phyloP scores from a whole-genome alignment of 2,113 vertebrate genomes.

The Macrotus californicus region DNA sequence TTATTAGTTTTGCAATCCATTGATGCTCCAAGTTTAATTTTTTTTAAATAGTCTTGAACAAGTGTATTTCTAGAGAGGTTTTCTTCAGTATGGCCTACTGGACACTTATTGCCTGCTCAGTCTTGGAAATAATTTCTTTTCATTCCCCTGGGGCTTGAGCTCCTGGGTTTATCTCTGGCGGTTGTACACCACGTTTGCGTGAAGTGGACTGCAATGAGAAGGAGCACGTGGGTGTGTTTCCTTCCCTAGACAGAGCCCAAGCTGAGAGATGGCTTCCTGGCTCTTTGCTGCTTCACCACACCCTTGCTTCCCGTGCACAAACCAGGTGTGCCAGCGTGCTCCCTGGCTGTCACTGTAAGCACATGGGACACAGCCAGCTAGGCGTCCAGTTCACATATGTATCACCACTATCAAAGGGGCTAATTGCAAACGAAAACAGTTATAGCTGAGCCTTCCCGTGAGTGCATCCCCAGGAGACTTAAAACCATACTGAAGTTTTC shows the following conservation, averaged over 20 bases:
- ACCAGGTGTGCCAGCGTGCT: rapidly evolving
- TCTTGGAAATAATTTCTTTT: not conserved
- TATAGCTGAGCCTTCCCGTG: not conserved
- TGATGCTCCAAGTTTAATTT: not conserved
- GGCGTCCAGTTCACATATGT: not conserved
- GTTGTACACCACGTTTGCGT: not conserved
- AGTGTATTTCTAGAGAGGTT: not conserved
- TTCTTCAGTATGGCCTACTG: not conserved
- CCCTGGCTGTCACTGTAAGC: not conserved
- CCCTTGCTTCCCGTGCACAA: not conserved
- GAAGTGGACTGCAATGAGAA: not conserved
- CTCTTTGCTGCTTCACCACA: not conserved
- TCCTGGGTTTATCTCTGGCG: not conserved
- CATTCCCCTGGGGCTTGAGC: not conserved
- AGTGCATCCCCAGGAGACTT: not conserved
- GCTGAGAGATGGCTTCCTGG: not conserved
- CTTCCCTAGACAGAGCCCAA: not conserved
- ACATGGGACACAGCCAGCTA: rapidly evolving
- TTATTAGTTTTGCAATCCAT: not conserved
- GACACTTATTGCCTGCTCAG: not conserved
- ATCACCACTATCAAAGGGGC: too few species aligned
- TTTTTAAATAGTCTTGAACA: not conserved
- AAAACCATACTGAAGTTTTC: not conserved
- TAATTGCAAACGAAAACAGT: not conserved
- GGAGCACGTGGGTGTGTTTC: not conserved